Evolutionary conservation across 1,140 invertebrate genomes (phyloP), one percentile per base, ranked within the genome.

Genomic region (Macrobrachium rosenbergii): DNA sequence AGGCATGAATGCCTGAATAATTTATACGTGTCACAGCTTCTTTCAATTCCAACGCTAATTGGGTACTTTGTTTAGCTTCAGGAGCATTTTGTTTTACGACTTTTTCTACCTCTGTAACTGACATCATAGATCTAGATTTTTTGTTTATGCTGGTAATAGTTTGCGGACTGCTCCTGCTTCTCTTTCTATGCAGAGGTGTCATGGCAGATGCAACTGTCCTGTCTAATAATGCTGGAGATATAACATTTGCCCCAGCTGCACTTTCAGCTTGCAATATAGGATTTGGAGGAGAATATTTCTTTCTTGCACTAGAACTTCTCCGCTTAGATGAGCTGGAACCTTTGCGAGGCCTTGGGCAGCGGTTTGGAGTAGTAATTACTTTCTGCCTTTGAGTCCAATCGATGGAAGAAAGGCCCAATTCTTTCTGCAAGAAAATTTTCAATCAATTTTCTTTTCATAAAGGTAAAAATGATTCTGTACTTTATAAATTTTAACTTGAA

Each of bases 381-480:
- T 72, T n/a, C 19, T 62, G 58, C 76, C 72, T 88, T 43, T 63
- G 86, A 45, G 62, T 75, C 88, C 82, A 84, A 79, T 89, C 88
- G 82, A 91, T 81, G 83, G 92, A 52, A 64, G 43, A 90, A 10
- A 94, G 88, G 8, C 93, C 93, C 28, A 94, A 91, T 90, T 94
- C 93, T 90, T 92, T 92, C 92, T 94, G 85, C 28, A 93, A 92
- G 45, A 80, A 80, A 90, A 58, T 72, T 43, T 23, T 19, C 19
- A 23, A 28, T 62, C 6, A 28, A 62, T 7, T 23, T 64, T 59
- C 45, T 81, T 23, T 23, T 62, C 16, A 1, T 14, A 43, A 28
- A 62, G 12, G 45, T 1, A 63, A 62, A 43, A 17, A 10, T 77
- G 11, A 62, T n/a, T 14, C 11, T 59, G n/a, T n/a, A n/a, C n/a